Conservation (phyloP, 2,797 vertebrate species). For the Allobates femoralis region DNA sequence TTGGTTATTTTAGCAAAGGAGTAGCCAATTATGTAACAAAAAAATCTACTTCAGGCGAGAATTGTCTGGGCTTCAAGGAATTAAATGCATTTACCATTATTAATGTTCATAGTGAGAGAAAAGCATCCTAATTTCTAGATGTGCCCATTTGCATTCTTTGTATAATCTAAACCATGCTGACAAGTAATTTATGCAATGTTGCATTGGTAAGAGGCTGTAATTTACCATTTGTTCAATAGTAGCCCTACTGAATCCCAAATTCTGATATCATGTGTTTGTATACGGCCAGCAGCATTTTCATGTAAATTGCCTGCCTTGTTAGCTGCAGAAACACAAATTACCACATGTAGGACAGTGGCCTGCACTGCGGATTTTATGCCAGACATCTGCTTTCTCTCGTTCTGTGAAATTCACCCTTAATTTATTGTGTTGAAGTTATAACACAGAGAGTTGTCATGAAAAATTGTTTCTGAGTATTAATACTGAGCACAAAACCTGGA, state of each 20-base stretch:
- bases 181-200: not conserved
- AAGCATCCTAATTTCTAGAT: no score
- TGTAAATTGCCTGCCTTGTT: constrained; percentile 33
- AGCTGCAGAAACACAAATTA: constrained; percentile 29
- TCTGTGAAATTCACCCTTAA: constrained; percentile 39
- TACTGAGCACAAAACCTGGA: constrained; percentile 10
- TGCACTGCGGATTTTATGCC: constrained; percentile 33
- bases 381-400: constrained; percentile 51
- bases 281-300: constrained; percentile 1
- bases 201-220: not conserved
- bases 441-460: constrained; percentile 43
- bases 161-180: not conserved
- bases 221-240: constrained; percentile 8
- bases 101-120: not conserved
- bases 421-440: constrained; percentile 45
- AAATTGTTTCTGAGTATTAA: constrained; percentile 31
- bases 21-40: not conserved
- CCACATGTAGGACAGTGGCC: constrained; percentile 34
- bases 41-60: not conserved
- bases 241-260: not conserved
- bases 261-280: constrained; percentile 23
- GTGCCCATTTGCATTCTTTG: not conserved
- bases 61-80: not conserved
- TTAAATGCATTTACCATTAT: not conserved
- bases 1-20: not conserved